Conservation (phyloP, 1,140 invertebrate genomes). For the Hyposmocoma kahamanoa region DNA sequence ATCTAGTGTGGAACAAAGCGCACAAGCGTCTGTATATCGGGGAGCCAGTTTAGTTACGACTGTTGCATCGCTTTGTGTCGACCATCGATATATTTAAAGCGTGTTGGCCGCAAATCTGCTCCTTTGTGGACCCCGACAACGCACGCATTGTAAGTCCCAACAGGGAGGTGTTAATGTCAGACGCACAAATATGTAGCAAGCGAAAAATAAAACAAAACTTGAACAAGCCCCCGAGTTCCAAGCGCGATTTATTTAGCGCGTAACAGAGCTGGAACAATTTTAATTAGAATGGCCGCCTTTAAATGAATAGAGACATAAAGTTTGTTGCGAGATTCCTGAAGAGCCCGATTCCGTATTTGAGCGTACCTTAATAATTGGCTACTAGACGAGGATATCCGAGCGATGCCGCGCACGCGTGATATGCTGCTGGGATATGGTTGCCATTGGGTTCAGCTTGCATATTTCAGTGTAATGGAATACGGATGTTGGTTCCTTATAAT, state of each 20-base stretch:
- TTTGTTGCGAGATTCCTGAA: conserved; percentile 36
- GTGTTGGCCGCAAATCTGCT: conserved; percentile 49
- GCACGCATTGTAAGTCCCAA: too few species aligned
- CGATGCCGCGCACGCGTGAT: conserved; percentile 17
- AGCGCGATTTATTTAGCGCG: conserved; percentile 51
- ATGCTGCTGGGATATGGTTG: too few species aligned
- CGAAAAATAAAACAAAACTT: conserved; percentile 49
- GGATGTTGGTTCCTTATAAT: too few species aligned
- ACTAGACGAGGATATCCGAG: conserved; percentile 42
- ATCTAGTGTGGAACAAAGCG: conserved; percentile 52
- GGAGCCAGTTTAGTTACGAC: conserved; percentile 44
- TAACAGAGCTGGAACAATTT: conserved; percentile 58
- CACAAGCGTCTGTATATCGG: conserved; percentile 46
- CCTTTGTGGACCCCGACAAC: too few species aligned
- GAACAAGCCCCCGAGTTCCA: conserved; percentile 34
- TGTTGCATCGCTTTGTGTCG: conserved; percentile 44
- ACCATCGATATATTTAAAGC: conserved; percentile 44
- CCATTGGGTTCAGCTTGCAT: too few species aligned
- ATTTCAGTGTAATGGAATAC: too few species aligned
- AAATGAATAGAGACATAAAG: conserved; percentile 71
- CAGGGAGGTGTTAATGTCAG: not conserved
- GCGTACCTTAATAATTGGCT: conserved; percentile 48
- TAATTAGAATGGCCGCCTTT: conserved; percentile 59
- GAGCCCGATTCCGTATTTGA: conserved; percentile 32
- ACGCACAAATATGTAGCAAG: too few species aligned